A percentile compares a stretch with the other conserved stretches of the same genome.
Evolutionary conservation across 53 echinoderm and acorn worm genomes (phyloP).

Genomic region (Zoroaster sp.): DNA sequence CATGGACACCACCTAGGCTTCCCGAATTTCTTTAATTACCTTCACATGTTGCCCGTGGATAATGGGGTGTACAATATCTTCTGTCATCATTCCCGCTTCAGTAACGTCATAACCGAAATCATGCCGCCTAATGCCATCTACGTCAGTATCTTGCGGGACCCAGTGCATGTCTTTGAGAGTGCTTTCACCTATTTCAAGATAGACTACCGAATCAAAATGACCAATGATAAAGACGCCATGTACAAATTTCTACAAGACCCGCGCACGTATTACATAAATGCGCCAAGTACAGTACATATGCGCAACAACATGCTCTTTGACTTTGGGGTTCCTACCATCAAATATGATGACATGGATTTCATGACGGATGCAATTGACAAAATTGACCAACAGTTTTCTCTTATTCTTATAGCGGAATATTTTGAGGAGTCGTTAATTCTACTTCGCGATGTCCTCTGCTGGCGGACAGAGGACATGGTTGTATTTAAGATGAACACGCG

Average conservation of each 20-base stretch:
- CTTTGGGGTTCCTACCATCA: slow-evolving; percentile 72
- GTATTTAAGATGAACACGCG: slow-evolving; percentile 88
- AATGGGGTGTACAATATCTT: slow-evolving; percentile 81
- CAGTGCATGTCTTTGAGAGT: slow-evolving; percentile 95
- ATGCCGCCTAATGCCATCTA: slow-evolving; percentile 90
- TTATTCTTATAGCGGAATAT: slow-evolving; percentile 95
- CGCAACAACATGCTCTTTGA: slow-evolving; percentile 94
- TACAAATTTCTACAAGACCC: slow-evolving; percentile 72
- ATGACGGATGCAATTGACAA: slow-evolving; percentile 73
- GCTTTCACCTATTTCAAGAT: slow-evolving; percentile 98
- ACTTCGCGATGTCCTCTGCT: slow-evolving; percentile 85
- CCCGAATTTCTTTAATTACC: slow-evolving; percentile 77
- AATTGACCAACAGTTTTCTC: slow-evolving; percentile 79
- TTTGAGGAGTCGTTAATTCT: slow-evolving; percentile 92
- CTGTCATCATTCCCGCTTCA: slow-evolving; percentile 96
- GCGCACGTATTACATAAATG: slow-evolving; percentile 36
- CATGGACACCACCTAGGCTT: slow-evolving; percentile 92
- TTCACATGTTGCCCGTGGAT: slow-evolving; percentile 73
- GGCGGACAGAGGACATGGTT: slow-evolving; percentile 78
- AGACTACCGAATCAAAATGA: slow-evolving; percentile 74
- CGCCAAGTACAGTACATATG: slow-evolving; percentile 67
- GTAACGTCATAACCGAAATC: slow-evolving; percentile 71
- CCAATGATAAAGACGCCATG: slow-evolving; percentile 78
- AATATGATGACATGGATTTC: slow-evolving; percentile 61
- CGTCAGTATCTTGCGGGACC: slow-evolving; percentile 93